Evolutionary conservation across 35 echinoderm and acorn worm species (phyloP).

Genomic region (Eucidaris tribuloides): DNA sequence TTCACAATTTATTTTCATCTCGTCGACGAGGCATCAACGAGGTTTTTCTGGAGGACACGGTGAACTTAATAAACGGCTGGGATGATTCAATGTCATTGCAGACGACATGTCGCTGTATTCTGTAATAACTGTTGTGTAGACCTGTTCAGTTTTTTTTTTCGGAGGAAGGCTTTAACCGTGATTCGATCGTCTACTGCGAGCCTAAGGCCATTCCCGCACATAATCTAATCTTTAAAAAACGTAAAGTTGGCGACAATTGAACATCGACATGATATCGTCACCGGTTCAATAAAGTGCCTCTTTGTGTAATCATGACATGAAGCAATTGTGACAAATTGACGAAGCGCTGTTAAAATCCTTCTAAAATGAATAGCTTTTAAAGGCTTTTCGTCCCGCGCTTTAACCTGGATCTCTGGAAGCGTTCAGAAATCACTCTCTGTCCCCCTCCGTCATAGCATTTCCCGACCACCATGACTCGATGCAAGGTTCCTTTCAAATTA

Average conservation of each 20-base stretch:
- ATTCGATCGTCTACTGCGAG: neutral
- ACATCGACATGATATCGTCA: too few relatives aligned
- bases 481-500: too few relatives aligned
- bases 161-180: neutral
- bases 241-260: too few relatives aligned
- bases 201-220: too few relatives aligned
- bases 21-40: constrained; percentile 6
- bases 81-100: constrained; percentile 15
- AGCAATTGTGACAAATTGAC: constrained; percentile 14
- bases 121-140: neutral
- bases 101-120: neutral
- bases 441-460: neutral
- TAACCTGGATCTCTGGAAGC: too few relatives aligned
- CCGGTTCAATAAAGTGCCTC: neutral
- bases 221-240: too few relatives aligned
- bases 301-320: constrained; percentile 11
- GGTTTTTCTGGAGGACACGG: constrained; percentile 12
- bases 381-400: too few relatives aligned
- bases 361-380: constrained; percentile 37
- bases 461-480: neutral
- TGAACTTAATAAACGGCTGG: constrained; percentile 27
- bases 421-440: too few relatives aligned
- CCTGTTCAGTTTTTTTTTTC: too few relatives aligned
- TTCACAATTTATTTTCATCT: constrained; percentile 8
- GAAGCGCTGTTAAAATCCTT: neutral